Base-by-base conservation (phyloP, 53 echinoderm and acorn worm species). In the Antedon mediterranea region DNA sequence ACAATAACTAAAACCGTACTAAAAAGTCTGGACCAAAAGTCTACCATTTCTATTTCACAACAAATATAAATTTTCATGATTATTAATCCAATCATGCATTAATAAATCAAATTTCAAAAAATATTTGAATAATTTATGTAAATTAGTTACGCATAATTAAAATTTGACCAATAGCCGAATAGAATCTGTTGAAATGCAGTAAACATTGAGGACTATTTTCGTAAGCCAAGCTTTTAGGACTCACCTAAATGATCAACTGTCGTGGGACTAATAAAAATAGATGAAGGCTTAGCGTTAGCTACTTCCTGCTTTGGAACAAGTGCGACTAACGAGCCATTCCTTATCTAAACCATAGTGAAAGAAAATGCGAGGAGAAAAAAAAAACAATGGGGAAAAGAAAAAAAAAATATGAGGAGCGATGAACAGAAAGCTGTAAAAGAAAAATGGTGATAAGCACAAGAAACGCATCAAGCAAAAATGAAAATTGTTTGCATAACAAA, bases 261-360 rank as follows among this genome's bases (percentile, higher is more conserved):
- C 23, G 57, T 11, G 2, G 57, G 57, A 18, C 57, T 57, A 57
- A 57, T 57, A 57, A 57, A 57, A 57, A 57, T 26, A 57, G 57
- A 57, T 57, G 57, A 57, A 57, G 57, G 57, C 23, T 57, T 57
- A 57, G 57, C 57, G 23, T 57, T 57, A 2, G 57, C 57, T 57
- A 57, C 57, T 18, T 57, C 31, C 74, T 84, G 78, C 74, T 79
- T 84, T 20, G 84, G 78, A 31, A 84, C 84, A 31, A 84, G 74
- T 0, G 78, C 84, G 73, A 84, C 74, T 4, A 84, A 74, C 14
- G 84, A 78, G 57, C 57, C 57, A 57, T 57, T 57, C 57, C 23
- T 57, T 57, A 57, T 57, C 57, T 57, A 57, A 57, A 57, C 57
- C 57, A 57, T 57, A 57, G 57, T 57, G 9, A 57, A 57, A 57